Evolutionary conservation across 2,113 vertebrate species (phyloP).

Genomic region (Neolamprologus caudopunctatus): DNA sequence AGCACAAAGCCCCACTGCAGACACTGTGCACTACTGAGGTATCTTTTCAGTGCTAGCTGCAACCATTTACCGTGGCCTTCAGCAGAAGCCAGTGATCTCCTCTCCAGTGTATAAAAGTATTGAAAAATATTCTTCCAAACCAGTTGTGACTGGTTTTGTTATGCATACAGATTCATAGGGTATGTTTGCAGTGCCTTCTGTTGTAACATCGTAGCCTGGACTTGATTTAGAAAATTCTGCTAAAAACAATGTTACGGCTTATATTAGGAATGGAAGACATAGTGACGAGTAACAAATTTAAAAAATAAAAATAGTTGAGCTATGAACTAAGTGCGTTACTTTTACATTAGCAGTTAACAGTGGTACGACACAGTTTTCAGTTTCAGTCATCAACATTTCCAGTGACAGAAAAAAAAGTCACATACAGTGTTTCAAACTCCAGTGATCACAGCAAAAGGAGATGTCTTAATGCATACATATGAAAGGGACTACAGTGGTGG

Average conservation of each 20-base stretch:
- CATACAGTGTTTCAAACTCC: constrained; percentile 16
- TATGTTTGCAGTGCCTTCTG: background rate
- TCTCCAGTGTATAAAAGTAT: constrained; percentile 33
- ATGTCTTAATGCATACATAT: constrained; percentile 38
- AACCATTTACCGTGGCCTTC: constrained; percentile 8
- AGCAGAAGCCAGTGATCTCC: background rate
- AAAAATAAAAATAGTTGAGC: background rate
- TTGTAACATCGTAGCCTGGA: background rate
- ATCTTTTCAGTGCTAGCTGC: constrained; percentile 22
- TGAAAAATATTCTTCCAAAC: background rate
- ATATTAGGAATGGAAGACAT: background rate
- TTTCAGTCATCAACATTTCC: constrained; percentile 24
- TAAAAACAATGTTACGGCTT: background rate
- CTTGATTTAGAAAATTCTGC: background rate
- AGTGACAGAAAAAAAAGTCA: constrained; percentile 12
- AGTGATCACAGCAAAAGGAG: constrained; percentile 41
- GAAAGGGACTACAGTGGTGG: constrained; percentile 1
- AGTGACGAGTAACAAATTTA: background rate
- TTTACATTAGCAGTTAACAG: constrained; percentile 11
- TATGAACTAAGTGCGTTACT: background rate
- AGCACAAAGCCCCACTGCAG: constrained; percentile 17
- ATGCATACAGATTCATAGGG: background rate
- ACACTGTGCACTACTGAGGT: constrained; percentile 57
- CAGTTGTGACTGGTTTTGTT: constrained; percentile 22
- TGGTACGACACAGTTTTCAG: background rate